Conservation (phyloP, 2,113 vertebrate genomes). For the Eonycteris spelaea region DNA sequence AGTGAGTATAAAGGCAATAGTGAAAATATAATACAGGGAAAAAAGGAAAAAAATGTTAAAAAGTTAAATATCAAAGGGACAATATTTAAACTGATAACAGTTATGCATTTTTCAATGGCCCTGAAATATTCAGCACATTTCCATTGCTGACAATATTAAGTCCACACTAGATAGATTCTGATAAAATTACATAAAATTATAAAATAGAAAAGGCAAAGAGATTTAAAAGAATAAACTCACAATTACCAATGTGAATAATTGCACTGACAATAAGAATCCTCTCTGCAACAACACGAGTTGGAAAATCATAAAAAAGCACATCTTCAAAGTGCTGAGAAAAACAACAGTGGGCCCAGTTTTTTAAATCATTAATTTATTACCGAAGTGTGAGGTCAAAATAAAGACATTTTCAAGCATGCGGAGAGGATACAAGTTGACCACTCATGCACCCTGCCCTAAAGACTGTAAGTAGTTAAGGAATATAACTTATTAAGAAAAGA, state of each 20-base stretch:
- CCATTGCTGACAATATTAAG: neutral
- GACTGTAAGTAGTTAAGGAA: neutral
- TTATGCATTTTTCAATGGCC: neutral
- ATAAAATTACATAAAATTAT: neutral
- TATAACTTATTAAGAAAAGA: neutral
- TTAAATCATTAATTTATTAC: neutral
- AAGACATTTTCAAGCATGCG: neutral
- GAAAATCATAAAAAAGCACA: neutral
- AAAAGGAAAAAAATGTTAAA: neutral
- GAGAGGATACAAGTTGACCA: neutral
- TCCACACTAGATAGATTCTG: neutral
- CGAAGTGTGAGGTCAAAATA: neutral
- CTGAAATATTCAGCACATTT: neutral
- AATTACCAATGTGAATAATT: neutral
- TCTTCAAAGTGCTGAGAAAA: neutral
- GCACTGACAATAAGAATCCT: neutral
- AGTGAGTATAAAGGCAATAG: neutral
- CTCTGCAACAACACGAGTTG: neutral
- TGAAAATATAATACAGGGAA: neutral
- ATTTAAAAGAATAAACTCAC: neutral
- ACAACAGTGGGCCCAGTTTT: neutral
- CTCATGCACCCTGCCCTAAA: accelerated
- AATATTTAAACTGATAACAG: neutral
- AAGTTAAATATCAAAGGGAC: neutral
- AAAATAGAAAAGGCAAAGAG: neutral